These are phyloP conservation scores for Disparrhopalites patrizii DNA, from an alignment of 2,888 invertebrate genomes.

Conservation along the genomic window DNA sequence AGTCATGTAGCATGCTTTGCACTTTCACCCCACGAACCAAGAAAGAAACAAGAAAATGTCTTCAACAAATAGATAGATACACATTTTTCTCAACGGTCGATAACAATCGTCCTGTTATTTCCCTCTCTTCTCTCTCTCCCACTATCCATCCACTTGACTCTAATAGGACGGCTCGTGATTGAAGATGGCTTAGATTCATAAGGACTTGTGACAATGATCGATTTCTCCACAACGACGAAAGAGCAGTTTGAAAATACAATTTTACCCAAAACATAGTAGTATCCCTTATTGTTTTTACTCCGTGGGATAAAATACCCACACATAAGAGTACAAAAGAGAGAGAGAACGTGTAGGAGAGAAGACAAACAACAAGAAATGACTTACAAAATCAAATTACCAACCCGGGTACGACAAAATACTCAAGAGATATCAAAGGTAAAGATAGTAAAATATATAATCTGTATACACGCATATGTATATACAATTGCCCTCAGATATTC, in stretches of 20 bases:
- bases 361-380: no score
- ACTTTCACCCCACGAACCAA: neutral
- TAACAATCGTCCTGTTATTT: constrained; percentile 20
- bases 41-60: neutral
- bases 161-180: constrained; percentile 25
- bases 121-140: neutral
- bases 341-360: no score
- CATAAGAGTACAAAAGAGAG: no score
- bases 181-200: constrained; percentile 25
- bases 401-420: no score
- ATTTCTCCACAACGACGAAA: constrained; percentile 11
- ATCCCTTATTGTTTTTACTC: neutral
- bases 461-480: neutral
- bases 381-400: no score
- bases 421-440: no score
- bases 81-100: no score
- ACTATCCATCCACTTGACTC: constrained; percentile 19
- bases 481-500: constrained; percentile 47
- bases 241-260: constrained; percentile 16
- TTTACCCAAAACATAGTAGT: constrained; percentile 15
- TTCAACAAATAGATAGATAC: neutral
- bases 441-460: no score
- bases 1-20: neutral
- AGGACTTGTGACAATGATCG: constrained; percentile 37
- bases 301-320: no score